These are phyloP conservation scores for Pachycephus smyrnensis DNA, from an alignment of 2,888 invertebrate species.

Conservation along the genomic window DNA sequence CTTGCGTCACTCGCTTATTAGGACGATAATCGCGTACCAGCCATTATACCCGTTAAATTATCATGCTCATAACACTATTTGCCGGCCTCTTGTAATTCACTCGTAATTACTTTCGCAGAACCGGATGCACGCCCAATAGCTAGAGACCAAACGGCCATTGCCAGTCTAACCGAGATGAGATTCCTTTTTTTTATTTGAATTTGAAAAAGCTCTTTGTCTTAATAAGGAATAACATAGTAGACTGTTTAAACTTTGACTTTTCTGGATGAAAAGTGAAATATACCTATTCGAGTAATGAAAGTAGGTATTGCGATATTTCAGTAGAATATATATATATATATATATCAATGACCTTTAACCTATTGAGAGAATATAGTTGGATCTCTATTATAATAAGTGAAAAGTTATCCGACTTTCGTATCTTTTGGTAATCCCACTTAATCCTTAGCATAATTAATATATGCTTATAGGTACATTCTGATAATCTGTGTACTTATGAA, in stretches of 20 bases:
- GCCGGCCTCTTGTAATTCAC: slow-evolving; percentile 52
- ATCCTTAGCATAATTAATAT: background rate
- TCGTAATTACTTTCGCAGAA: slow-evolving; percentile 61
- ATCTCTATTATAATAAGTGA: background rate
- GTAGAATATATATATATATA: too few relatives aligned
- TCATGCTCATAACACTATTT: slow-evolving; percentile 53
- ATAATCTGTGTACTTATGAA: background rate
- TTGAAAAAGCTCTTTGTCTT: background rate
- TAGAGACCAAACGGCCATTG: background rate
- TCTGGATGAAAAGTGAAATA: background rate
- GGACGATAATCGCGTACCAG: slow-evolving; percentile 61
- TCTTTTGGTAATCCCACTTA: background rate
- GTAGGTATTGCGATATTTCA: background rate
- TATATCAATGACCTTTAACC: too few relatives aligned
- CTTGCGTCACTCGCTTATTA: slow-evolving; percentile 63
- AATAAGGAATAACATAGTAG: background rate
- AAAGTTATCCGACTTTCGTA: background rate
- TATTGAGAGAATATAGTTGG: too few relatives aligned
- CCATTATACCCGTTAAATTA: slow-evolving; percentile 62
- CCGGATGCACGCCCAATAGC: slow-evolving; percentile 51
- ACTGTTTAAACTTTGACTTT: background rate
- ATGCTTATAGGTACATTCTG: background rate
- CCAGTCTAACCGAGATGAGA: background rate
- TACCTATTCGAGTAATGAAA: background rate
- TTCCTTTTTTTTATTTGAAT: background rate